These are phyloP conservation scores for Mesorhabditis belari DNA, from an alignment of 2,888 invertebrate species.

Conservation along the genomic window DNA sequence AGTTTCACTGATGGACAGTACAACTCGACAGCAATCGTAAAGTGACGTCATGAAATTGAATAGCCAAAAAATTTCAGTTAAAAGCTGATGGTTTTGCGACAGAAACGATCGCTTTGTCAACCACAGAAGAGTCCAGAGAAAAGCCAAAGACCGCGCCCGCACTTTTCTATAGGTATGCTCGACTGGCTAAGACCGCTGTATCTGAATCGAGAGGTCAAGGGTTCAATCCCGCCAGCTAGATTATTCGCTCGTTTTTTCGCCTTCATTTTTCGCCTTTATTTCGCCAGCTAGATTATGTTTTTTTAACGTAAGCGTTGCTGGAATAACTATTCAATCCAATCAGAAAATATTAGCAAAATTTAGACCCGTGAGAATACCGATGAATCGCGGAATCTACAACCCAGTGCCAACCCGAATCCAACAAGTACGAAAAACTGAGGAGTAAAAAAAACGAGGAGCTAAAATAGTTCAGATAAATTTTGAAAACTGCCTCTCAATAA, in stretches of 20 bases:
- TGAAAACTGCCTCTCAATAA: too few relatives aligned
- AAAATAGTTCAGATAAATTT: background rate
- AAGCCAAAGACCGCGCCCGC: background rate
- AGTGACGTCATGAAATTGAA: constrained; percentile 5
- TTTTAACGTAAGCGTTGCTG: too few relatives aligned
- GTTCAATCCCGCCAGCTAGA: too few relatives aligned
- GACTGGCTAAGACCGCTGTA: too few relatives aligned
- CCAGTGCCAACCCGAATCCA: background rate
- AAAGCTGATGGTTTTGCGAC: constrained; percentile 17
- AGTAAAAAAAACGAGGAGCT: background rate
- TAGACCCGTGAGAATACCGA: background rate
- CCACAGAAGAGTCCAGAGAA: background rate
- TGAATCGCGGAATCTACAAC: background rate
- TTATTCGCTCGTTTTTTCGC: too few relatives aligned
- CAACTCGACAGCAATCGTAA: constrained; percentile 47
- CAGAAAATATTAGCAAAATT: too few relatives aligned
- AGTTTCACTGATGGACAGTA: constrained; percentile 45
- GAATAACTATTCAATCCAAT: too few relatives aligned
- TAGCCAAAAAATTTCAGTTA: constrained; percentile 6
- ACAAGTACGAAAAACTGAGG: background rate
- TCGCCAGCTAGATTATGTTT: too few relatives aligned
- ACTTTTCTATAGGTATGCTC: background rate
- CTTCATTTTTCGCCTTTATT: too few relatives aligned
- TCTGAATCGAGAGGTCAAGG: too few relatives aligned
- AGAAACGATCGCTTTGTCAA: background rate